These are phyloP conservation scores for Marmota flaviventris DNA, from an alignment of 2,113 vertebrate species.

Conservation along the genomic window DNA sequence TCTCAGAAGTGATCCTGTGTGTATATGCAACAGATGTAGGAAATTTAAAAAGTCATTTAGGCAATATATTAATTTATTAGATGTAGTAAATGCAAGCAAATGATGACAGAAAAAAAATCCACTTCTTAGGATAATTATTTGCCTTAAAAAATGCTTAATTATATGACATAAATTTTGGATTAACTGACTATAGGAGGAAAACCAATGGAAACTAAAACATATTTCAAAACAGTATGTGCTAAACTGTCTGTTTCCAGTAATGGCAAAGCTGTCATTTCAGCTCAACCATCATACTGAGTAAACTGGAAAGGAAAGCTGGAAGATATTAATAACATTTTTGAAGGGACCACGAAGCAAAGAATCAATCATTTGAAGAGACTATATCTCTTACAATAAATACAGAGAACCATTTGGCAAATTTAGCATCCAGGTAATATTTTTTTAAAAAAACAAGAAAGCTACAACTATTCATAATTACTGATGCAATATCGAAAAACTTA, in stretches of 20 bases:
- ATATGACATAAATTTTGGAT: neutral
- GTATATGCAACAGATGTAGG: neutral
- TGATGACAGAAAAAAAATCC: neutral
- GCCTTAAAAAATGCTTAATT: neutral
- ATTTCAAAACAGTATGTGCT: slow-evolving; percentile 12
- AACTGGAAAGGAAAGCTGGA: neutral
- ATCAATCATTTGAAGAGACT: slow-evolving; percentile 26
- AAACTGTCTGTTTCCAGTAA: slow-evolving; percentile 18
- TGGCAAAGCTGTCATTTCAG: neutral
- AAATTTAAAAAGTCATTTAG: neutral
- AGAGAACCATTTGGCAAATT: slow-evolving; percentile 3
- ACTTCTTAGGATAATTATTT: neutral
- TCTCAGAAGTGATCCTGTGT: neutral
- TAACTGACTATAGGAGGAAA: neutral
- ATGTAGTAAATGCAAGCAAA: neutral
- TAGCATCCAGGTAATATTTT: neutral
- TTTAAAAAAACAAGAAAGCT: slow-evolving; percentile 13
- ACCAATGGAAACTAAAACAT: slow-evolving; percentile 32
- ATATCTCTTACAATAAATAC: neutral
- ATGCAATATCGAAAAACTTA: neutral
- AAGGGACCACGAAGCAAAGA: neutral
- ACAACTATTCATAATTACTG: neutral
- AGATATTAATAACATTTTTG: slow-evolving; percentile 13
- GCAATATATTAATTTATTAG: neutral
- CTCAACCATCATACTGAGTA: neutral